Evolutionary conservation across 2,888 invertebrate genomes (phyloP), one percentile per base, ranked within the genome.

Genomic region (Watsonalla binaria): DNA sequence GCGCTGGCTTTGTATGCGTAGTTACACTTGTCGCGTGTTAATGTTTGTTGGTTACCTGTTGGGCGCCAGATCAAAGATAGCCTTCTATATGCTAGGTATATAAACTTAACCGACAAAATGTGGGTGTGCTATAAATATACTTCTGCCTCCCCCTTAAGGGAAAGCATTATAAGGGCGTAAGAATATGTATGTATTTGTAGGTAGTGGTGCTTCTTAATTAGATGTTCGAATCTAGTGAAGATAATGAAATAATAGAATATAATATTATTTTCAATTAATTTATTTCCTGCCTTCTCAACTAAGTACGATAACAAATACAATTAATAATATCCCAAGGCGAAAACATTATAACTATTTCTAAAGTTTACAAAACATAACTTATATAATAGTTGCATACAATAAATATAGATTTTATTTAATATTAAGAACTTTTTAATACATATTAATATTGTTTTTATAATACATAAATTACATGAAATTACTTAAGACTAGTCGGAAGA

Each of bases 401-500:
- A 84, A 84, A 84, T 84, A 42, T 42, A 84, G 76, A 76, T 72
- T 70, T 66, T 72, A 69, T 74, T 71, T 62, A 66, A 70, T 70
- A 72, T 75, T 71, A 65, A 42, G 9, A 42, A 4, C 42, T 70
- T 66, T 63, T 74, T 69, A 65, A 68, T 74, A 80, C 74, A 70
- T 76, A 74, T 74, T 70, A 72, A 15, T 37, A 37, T 47, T 47
- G 54, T 47, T 57, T 57, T 74, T 71, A 75, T 63, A 67, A 65
- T 67, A 68, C 66, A 37, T 9, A 37, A 6, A 37, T 6, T 37
- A 11, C 61, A 71, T 71, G 74, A 75, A 65, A 71, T 78, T 66
- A 61, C 85, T 84, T 86, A 85, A 78, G 79, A 84, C 85, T 88
- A 89, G 80, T 83, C 80, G 80, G 84, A 82, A 84, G 81, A 72